Percentiles rank a stretch among this genome's conserved stretches.
Evolutionary conservation across 35 echinoderm and acorn worm genomes (phyloP).

Genomic region (Ophioderma brevispina): DNA sequence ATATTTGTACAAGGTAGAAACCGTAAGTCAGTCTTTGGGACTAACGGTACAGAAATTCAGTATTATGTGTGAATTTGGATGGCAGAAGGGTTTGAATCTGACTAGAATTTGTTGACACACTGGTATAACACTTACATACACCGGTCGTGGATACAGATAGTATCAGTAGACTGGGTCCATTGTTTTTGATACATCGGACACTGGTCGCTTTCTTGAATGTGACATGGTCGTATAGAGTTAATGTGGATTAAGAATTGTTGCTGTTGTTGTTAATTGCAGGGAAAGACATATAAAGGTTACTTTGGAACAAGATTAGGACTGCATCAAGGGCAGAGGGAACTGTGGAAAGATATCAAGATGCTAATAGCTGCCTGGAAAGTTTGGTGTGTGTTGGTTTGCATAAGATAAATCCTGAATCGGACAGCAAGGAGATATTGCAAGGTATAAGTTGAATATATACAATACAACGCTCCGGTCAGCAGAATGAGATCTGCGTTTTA

Average conservation of each 20-base stretch:
- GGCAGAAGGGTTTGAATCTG: neutral
- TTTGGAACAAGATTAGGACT: neutral
- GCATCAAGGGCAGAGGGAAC: neutral
- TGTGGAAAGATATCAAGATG: neutral
- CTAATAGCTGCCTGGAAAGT: neutral
- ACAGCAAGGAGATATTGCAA: neutral
- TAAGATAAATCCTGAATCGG: neutral
- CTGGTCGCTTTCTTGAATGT: too few relatives aligned
- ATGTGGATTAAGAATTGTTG: too few relatives aligned
- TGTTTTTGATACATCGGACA: too few relatives aligned
- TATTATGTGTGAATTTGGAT: constrained; percentile 9
- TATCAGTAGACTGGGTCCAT: too few relatives aligned
- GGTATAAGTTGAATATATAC: neutral
- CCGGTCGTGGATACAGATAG: too few relatives aligned
- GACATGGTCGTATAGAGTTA: too few relatives aligned
- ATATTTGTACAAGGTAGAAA: neutral
- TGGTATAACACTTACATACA: too few relatives aligned
- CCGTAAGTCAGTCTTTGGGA: constrained; percentile 11
- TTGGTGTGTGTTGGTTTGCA: neutral
- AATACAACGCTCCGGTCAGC: neutral
- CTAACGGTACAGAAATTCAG: neutral
- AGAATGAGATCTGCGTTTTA: neutral
- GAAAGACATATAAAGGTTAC: neutral
- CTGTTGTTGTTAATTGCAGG: neutral
- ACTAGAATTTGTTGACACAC: neutral